phyloP scores from a whole-genome alignment of 2,888 invertebrate species.

The Selenia dentaria region DNA sequence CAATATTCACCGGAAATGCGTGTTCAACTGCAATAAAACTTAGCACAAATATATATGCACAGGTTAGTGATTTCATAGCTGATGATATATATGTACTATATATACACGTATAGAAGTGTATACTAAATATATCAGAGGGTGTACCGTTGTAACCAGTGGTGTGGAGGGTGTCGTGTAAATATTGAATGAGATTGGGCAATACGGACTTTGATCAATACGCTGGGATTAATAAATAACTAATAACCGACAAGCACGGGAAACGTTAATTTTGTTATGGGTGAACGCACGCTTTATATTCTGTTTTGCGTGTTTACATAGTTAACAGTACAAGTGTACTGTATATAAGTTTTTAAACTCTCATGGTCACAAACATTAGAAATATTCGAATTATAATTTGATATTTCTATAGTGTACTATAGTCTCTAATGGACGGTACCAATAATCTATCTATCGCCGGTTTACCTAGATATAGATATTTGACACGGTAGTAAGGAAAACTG shows the following conservation, averaged over 20 bases:
- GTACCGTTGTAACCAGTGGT: constrained; percentile 6
- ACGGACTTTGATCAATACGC: constrained; percentile 29
- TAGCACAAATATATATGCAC: constrained; percentile 39
- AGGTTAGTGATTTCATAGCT: constrained; percentile 37
- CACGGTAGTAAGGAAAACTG: too few species aligned
- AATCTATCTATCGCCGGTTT: too few species aligned
- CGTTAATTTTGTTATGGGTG: constrained; percentile 23
- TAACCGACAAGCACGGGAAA: constrained; percentile 22
- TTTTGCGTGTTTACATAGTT: constrained; percentile 14
- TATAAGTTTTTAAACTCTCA: too few species aligned
- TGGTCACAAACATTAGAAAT: too few species aligned
- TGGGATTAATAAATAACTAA: constrained; percentile 34
- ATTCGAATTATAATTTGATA: too few species aligned
- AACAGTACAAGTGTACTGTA: too few species aligned
- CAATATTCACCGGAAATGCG: constrained; percentile 44
- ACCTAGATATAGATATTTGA: too few species aligned
- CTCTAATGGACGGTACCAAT: too few species aligned
- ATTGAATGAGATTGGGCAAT: constrained; percentile 35
- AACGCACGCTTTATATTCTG: constrained; percentile 13
- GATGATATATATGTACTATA: constrained; percentile 12
- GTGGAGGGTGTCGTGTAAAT: constrained; percentile 33
- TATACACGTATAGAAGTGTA: constrained; percentile 12
- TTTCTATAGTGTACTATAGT: too few species aligned
- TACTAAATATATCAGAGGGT: constrained; percentile 17
- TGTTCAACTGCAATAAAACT: constrained; percentile 43